These are phyloP conservation scores for Allolobophora icterica DNA, from an alignment of 2,888 invertebrate species.

Conservation along the genomic window DNA sequence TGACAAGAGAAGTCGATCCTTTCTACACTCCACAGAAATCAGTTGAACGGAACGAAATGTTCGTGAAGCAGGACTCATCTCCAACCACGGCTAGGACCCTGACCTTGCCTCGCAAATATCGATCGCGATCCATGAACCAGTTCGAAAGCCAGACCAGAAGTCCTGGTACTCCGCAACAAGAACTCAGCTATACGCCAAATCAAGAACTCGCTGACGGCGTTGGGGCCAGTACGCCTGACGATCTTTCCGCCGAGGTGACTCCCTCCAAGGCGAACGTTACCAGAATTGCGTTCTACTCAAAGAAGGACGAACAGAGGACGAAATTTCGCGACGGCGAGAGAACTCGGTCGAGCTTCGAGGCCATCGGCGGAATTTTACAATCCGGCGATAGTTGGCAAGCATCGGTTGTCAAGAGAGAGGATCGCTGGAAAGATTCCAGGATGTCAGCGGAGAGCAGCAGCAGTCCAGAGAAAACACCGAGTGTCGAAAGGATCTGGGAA, in stretches of 20 bases:
- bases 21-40: background rate
- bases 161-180: background rate
- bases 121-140: background rate
- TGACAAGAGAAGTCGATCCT: background rate
- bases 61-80: background rate
- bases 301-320: background rate
- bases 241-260: background rate
- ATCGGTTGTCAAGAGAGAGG: background rate
- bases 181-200: background rate
- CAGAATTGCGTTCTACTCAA: background rate
- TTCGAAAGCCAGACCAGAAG: background rate
- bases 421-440: background rate
- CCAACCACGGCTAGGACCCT: background rate
- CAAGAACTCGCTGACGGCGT: background rate
- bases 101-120: slow-evolving; percentile 9
- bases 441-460: background rate
- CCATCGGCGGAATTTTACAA: background rate
- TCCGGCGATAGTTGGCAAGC: background rate
- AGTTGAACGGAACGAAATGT: background rate
- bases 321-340: background rate
- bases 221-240: background rate
- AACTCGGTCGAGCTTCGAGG: background rate
- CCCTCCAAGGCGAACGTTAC: background rate
- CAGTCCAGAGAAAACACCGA: slow-evolving; percentile 2
- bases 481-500: slow-evolving; percentile 6